phyloP scores from a whole-genome alignment of 2,888 invertebrate genomes.

The Drosophila koepferae region DNA sequence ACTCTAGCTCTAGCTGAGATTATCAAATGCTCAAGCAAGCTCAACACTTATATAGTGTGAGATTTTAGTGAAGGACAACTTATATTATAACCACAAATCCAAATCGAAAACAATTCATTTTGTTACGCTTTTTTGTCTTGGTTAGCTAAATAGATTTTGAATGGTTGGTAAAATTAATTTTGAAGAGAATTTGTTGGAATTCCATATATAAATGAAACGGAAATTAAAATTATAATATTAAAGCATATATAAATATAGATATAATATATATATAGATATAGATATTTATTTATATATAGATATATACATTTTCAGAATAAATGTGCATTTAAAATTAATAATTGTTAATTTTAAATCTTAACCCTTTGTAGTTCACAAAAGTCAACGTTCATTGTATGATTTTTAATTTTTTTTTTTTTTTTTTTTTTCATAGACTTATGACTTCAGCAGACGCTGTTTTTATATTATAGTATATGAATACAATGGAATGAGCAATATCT shows the following conservation, averaged over 20 bases:
- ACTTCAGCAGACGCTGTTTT: not conserved
- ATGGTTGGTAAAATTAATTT: too few relatives aligned
- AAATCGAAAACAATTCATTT: not conserved
- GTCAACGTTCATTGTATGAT: not conserved
- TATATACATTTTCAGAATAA: too few relatives aligned
- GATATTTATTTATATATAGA: too few relatives aligned
- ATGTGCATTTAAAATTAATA: not conserved
- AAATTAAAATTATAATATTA: not conserved
- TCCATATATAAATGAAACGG: not conserved
- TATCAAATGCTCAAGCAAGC: conserved; percentile 5
- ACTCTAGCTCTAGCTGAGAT: not conserved
- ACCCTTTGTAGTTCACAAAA: not conserved
- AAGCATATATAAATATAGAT: too few relatives aligned
- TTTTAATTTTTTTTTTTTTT: not conserved
- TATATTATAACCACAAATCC: not conserved
- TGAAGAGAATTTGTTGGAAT: too few relatives aligned
- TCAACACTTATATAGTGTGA: too few relatives aligned
- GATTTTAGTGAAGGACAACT: not conserved
- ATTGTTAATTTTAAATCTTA: not conserved
- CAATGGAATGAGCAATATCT: not conserved
- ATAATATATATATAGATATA: not conserved
- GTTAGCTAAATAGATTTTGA: too few relatives aligned
- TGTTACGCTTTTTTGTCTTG: not conserved
- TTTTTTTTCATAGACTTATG: not conserved
- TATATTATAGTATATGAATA: not conserved